phyloP scores from a whole-genome alignment of 2,113 vertebrate genomes.

The Columba janthina region DNA sequence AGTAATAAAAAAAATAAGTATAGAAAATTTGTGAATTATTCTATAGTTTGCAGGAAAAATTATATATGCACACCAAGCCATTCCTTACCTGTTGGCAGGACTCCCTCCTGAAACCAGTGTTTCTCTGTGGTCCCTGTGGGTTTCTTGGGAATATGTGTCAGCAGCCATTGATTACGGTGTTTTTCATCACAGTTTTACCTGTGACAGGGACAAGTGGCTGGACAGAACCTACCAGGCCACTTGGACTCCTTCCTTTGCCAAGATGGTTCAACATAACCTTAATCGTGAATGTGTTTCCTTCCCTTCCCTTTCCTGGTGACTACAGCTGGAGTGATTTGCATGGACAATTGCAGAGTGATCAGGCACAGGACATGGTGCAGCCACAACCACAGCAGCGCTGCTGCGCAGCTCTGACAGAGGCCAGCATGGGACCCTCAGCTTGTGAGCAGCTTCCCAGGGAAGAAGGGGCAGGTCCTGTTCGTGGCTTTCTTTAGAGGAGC shows the following conservation, averaged over 20 bases:
- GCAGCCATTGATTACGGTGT: background rate
- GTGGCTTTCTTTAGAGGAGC: background rate
- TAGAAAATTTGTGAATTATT: background rate
- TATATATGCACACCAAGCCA: background rate
- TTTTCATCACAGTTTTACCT: background rate
- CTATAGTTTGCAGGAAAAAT: background rate
- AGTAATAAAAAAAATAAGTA: background rate
- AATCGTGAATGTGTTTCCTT: background rate
- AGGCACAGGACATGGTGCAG: background rate
- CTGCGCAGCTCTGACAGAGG: background rate
- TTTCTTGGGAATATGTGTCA: background rate
- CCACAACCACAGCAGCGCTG: background rate
- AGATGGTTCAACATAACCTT: background rate
- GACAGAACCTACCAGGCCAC: background rate
- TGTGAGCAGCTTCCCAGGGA: rapidly evolving
- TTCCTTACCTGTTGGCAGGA: background rate
- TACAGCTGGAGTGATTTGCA: background rate
- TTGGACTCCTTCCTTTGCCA: background rate
- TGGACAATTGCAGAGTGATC: background rate
- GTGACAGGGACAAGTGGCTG: background rate
- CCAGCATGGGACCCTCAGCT: rapidly evolving
- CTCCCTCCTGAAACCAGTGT: background rate
- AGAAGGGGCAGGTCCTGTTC: background rate
- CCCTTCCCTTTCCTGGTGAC: background rate
- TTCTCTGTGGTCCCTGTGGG: background rate